Evolutionary conservation across 1,140 invertebrate genomes (phyloP).

Genomic region (Lethrus apterus): DNA sequence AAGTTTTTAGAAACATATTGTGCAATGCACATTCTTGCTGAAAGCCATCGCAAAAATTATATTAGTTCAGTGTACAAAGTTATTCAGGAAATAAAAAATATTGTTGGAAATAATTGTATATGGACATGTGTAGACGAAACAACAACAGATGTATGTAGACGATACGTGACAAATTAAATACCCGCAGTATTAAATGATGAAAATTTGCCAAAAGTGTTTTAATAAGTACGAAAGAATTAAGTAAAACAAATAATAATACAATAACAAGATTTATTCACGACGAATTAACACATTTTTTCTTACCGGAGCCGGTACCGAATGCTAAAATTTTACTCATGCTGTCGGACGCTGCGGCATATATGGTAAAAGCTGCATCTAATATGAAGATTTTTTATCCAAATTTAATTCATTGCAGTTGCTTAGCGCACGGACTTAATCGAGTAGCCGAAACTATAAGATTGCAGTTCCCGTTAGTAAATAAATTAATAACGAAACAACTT

Average conservation of each 20-base stretch:
- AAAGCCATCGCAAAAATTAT: slow-evolving; percentile 1
- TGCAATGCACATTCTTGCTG: not conserved
- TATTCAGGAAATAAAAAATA: slow-evolving; percentile 6
- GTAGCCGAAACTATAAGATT: not conserved
- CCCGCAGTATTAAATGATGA: slow-evolving; percentile 2
- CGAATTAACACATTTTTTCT: slow-evolving; percentile 7
- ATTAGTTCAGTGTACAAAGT: slow-evolving; percentile 4
- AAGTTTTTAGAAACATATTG: not conserved
- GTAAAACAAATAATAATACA: slow-evolving; percentile 2
- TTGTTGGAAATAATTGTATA: slow-evolving; percentile 1
- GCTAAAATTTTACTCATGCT: slow-evolving; percentile 9
- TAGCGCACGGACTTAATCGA: not conserved
- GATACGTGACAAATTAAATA: slow-evolving; percentile 2
- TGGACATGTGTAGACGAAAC: slow-evolving; percentile 5
- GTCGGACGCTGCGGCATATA: slow-evolving; percentile 7
- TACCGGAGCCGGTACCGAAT: not conserved
- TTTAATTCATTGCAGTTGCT: slow-evolving; percentile 4
- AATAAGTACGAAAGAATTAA: not conserved
- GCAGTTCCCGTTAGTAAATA: slow-evolving; percentile 6
- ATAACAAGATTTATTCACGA: slow-evolving; percentile 3
- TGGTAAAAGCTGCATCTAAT: slow-evolving; percentile 7
- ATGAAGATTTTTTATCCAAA: slow-evolving; percentile 3
- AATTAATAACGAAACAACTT: slow-evolving; percentile 10
- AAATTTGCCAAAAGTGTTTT: no score
- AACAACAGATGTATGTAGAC: slow-evolving; percentile 1